Base-by-base conservation (phyloP, 2,113 vertebrate genomes). In the Ptilonorhynchus violaceus region DNA sequence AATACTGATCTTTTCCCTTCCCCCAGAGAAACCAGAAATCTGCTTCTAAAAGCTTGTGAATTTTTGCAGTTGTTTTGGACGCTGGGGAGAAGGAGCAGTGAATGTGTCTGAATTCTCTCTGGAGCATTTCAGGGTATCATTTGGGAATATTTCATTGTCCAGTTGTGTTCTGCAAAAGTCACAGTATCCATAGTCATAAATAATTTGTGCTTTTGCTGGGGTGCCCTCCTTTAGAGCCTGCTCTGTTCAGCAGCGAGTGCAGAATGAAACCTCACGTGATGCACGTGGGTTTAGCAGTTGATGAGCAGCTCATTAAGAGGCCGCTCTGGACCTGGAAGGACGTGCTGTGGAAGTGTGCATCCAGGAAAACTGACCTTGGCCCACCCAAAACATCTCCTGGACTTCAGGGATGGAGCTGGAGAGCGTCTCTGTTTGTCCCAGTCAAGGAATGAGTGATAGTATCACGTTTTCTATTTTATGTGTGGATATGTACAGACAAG, bases 111-210 rank as follows among this genome's bases (percentile, higher is more conserved):
- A 72, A 28, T 24, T 39, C 11, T 44, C 62, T 66, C n/a, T 55
- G 3, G 27, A 28, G 53, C 20, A 7, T 68, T 73, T 73, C 63
- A 53, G 6, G 13, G 37, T 62, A 19, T 66, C 13, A 2, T 53
- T 84, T 21, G 62, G 64, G 92, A 77, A 6, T 70, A 46, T 89
- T 86, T 84, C 37, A 12, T 55, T 2, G 2, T 53, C n/a, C 37
- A 13, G 0, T 58, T 73, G 63, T 62, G 46, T 84, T 55, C 55
- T 97, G 56, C 77, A 67, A 5, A 55, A 93, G 84, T 87, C 47
- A 35, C 20, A 47, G 77, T 82, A 93, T 90, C 91, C 37, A 35
- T 25, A 13, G 58, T 93, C 63, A 88, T 90, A 59, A 94, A 89
- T 88, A 79, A 83, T 95, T 83, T 16, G 75, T 79, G 53, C 13